Conservation (phyloP, 2,888 invertebrate species). For the Dynastes tityus region DNA sequence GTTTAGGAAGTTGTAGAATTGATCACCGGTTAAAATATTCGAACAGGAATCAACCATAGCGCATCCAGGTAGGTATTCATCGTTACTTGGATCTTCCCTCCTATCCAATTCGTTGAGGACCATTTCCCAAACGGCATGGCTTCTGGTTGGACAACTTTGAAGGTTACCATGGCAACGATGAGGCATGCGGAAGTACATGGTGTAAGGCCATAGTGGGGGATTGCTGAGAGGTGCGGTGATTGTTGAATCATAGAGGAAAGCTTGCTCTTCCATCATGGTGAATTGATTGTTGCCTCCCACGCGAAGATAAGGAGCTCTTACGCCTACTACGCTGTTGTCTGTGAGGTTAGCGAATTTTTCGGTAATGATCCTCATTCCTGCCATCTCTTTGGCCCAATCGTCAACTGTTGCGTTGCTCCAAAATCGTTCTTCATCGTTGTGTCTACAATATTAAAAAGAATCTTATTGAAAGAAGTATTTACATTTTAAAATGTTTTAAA, state of each 20-base stretch:
- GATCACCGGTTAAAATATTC: slow-evolving; percentile 92
- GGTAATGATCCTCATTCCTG: slow-evolving; percentile 91
- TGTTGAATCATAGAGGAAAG: slow-evolving; percentile 95
- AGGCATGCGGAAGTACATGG: slow-evolving; percentile 97
- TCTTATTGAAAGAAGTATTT: background rate
- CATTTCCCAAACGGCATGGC: slow-evolving; percentile 97
- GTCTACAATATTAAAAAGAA: slow-evolving; percentile 72
- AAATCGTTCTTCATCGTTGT: slow-evolving; percentile 92
- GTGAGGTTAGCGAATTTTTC: slow-evolving; percentile 93
- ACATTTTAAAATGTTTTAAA: background rate
- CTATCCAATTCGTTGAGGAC: slow-evolving; percentile 95
- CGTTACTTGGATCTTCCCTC: slow-evolving; percentile 90
- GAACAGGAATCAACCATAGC: slow-evolving; percentile 97
- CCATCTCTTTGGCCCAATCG: slow-evolving; percentile 96
- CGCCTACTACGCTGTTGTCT: slow-evolving; percentile 92
- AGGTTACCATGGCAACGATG: slow-evolving; percentile 94
- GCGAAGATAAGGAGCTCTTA: slow-evolving; percentile 90
- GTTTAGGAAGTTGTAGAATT: slow-evolving; percentile 94
- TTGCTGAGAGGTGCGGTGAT: slow-evolving; percentile 93
- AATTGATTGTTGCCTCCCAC: slow-evolving; percentile 97
- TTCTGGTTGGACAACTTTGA: slow-evolving; percentile 92
- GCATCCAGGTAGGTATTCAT: slow-evolving; percentile 92
- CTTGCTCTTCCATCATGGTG: slow-evolving; percentile 97
- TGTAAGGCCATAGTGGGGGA: slow-evolving; percentile 97
- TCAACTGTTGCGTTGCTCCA: slow-evolving; percentile 95